phyloP scores from a whole-genome alignment of 2,888 invertebrate species.

The Amiota communis region DNA sequence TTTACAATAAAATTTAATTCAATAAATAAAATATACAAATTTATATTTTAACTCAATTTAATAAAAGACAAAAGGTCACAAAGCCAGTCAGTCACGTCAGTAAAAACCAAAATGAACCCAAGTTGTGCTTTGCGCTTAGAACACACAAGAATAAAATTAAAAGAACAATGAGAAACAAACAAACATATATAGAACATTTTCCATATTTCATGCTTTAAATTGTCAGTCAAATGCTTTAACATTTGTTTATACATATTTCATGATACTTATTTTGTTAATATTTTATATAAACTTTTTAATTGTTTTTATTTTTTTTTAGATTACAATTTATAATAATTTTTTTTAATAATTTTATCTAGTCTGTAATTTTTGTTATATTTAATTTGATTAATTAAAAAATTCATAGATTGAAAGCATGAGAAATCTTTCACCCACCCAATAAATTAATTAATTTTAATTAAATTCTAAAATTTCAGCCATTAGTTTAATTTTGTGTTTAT shows the following conservation, averaged over 20 bases:
- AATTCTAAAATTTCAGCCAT: background rate
- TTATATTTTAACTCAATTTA: too few species aligned
- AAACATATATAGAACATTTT: background rate
- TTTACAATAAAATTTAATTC: too few species aligned
- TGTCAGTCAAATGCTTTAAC: conserved; percentile 7
- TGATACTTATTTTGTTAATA: background rate
- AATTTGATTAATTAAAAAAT: too few species aligned
- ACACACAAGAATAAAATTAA: too few species aligned
- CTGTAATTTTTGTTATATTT: conserved; percentile 18
- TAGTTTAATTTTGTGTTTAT: conserved; percentile 22
- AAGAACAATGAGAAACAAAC: background rate
- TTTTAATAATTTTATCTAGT: conserved; percentile 21
- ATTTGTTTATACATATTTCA: background rate
- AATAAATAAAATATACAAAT: too few species aligned
- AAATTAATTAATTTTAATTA: too few species aligned
- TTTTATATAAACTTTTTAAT: background rate
- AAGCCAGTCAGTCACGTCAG: too few species aligned
- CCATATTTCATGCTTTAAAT: too few species aligned
- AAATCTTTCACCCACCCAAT: background rate
- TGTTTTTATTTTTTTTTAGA: background rate
- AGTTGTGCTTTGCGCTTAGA: too few species aligned
- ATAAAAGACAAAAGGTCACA: too few species aligned
- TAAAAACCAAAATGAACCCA: too few species aligned
- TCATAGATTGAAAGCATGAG: too few species aligned
- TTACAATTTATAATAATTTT: background rate